A percentile compares a stretch with the other conserved stretches of the same genome.
Evolutionary conservation across 2,113 vertebrate genomes (phyloP).

Genomic region (Melanerpes aurifrons): DNA sequence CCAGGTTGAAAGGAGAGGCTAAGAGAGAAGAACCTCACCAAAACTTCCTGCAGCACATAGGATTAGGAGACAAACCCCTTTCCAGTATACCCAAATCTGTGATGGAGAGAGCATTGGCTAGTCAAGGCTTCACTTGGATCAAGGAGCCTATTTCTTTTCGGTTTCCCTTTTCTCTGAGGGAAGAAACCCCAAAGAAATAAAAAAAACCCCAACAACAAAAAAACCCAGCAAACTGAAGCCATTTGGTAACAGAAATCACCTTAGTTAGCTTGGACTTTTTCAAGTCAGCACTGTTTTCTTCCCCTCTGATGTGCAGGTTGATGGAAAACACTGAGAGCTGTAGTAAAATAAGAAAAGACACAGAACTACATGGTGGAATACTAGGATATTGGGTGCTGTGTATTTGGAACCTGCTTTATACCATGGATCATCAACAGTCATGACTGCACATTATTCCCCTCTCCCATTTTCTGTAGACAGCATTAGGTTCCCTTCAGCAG

Average conservation of each 20-base stretch:
- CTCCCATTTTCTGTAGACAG: background rate
- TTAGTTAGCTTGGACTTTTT: background rate
- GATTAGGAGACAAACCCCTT: background rate
- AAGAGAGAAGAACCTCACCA: background rate
- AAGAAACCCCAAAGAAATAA: background rate
- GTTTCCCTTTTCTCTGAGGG: background rate
- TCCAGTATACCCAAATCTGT: background rate
- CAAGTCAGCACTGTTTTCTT: background rate
- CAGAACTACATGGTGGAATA: background rate
- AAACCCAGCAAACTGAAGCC: background rate
- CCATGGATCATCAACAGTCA: background rate
- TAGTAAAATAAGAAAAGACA: background rate
- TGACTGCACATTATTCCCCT: fast-evolving
- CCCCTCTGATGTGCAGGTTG: background rate
- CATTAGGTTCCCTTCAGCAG: background rate
- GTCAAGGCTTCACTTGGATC: background rate
- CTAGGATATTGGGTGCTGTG: background rate
- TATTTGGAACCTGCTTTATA: background rate
- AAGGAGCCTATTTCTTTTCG: background rate
- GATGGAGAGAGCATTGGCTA: background rate
- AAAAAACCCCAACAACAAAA: background rate
- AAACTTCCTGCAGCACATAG: background rate
- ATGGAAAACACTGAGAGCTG: background rate
- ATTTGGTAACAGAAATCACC: background rate
- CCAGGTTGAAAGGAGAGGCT: background rate